Evolutionary conservation across 2,113 vertebrate genomes (phyloP), one percentile per base, ranked within the genome.

Genomic region (Psilopogon haemacephalus): DNA sequence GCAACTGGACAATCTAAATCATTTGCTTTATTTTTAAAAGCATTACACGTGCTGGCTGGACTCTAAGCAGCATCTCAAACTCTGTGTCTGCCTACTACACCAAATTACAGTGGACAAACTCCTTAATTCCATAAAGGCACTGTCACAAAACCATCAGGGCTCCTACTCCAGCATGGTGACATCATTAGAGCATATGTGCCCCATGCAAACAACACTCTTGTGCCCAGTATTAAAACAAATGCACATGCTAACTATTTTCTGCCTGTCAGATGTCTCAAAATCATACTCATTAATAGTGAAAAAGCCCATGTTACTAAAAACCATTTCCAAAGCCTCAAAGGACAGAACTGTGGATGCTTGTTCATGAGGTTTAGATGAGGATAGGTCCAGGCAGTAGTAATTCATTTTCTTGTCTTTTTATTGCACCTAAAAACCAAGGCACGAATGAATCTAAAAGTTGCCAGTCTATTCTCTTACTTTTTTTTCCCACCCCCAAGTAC

Each of bases 131-230:
- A 30, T 50, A 40, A 90, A 90, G 56, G 30, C 83, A 54, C 38
- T 74, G 56, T 77, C 35, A 19, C 71, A 95, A 92, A 88, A 63
- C 60, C 84, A 84, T 60, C 68, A 94, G 54, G 2, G 1, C 62
- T 87, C 40, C 83, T 62, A 3, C 46, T 86, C 68, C 68, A 69
- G 80, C 1, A 0, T 75, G 81, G 65, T 90, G 93, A 94, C 77
- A 92, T 87, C 87, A 84, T 90, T 78, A 86, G 23, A 88, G 80
- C 69, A 87, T 91, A 86, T 86, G 90, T 78, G 67, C 46, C 69
- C 73, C 82, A 64, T 89, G 85, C 90, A 91, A 85, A 88, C 76
- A 92, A 68, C 62, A 62, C 23, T 74, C 44, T 80, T 44, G 10
- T 54, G 69, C 85, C 88, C 84, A 81, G 24, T 65, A 80, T 44